These are phyloP conservation scores for Eupithecia abbreviata DNA, from an alignment of 2,888 invertebrate genomes.

Conservation along the genomic window DNA sequence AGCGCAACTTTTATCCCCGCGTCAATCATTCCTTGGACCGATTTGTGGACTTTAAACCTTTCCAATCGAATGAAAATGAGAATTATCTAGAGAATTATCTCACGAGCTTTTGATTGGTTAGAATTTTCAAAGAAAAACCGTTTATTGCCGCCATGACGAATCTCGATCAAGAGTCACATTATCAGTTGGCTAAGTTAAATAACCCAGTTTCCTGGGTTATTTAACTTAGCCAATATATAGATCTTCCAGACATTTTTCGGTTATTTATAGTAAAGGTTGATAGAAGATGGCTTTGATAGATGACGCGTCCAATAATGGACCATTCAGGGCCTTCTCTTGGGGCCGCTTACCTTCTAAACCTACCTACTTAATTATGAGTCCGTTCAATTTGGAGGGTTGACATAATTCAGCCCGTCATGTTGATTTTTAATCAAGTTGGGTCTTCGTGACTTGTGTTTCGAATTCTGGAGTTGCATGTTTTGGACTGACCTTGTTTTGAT, in stretches of 20 bases:
- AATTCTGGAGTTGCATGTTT: not conserved
- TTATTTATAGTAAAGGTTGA: constrained; percentile 54
- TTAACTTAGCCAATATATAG: not conserved
- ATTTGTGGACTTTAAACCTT: constrained; percentile 14
- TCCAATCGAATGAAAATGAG: constrained; percentile 13
- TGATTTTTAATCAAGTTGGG: constrained; percentile 34
- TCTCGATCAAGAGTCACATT: not conserved
- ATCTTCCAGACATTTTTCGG: constrained; percentile 40
- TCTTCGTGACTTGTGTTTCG: constrained; percentile 15
- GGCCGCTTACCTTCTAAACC: constrained; percentile 43
- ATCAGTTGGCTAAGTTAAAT: not conserved
- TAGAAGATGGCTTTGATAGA: constrained; percentile 73
- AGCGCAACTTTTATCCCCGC: constrained; percentile 8
- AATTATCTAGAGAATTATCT: constrained; percentile 6
- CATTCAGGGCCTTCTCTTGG: constrained; percentile 57
- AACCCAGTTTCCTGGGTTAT: not conserved
- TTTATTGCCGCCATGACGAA: not conserved
- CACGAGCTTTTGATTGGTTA: constrained; percentile 25
- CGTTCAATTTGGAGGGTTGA: constrained; percentile 38
- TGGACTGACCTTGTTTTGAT: not conserved
- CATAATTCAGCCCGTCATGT: constrained; percentile 38
- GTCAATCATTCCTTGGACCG: constrained; percentile 6
- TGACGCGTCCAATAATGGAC: constrained; percentile 73
- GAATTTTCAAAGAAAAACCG: constrained; percentile 25
- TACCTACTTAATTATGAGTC: constrained; percentile 46